These are phyloP conservation scores for Delichon dasypus DNA, from an alignment of 2,797 vertebrate genomes.

Conservation along the genomic window DNA sequence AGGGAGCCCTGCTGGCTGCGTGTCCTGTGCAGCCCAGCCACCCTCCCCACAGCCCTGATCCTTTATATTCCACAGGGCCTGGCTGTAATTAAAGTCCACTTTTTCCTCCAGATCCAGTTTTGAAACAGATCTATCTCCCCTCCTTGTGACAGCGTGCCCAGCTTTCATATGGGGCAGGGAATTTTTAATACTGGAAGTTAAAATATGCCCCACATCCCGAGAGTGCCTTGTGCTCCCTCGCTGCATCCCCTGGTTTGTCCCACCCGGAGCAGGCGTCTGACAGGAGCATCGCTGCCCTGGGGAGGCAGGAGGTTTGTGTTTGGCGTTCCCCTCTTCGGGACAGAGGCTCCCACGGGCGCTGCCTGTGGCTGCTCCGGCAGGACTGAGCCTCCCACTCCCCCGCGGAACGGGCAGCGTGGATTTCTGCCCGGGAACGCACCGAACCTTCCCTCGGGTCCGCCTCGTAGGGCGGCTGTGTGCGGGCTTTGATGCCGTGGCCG, in stretches of 20 bases:
- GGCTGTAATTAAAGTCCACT: neutral
- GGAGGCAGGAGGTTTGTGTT: rapidly evolving
- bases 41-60: neutral
- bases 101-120: neutral
- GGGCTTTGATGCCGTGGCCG: neutral
- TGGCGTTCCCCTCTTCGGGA: neutral
- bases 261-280: rapidly evolving
- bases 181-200: neutral
- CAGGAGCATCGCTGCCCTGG: neutral
- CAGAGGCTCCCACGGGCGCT: neutral
- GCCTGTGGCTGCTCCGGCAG: neutral
- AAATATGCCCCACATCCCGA: neutral
- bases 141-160: too few species aligned
- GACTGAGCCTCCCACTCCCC: neutral
- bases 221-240: neutral
- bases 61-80: neutral
- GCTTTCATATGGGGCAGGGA: neutral
- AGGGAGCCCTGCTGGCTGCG: rapidly evolving
- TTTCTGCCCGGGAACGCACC: rapidly evolving
- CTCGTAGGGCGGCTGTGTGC: rapidly evolving
- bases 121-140: neutral
- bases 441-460: neutral
- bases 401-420: rapidly evolving
- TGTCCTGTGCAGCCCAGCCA: neutral
- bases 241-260: neutral